Evolutionary conservation across 1,140 invertebrate species (phyloP), one percentile per base, ranked within the genome.

Genomic region (Dreissena polymorpha): DNA sequence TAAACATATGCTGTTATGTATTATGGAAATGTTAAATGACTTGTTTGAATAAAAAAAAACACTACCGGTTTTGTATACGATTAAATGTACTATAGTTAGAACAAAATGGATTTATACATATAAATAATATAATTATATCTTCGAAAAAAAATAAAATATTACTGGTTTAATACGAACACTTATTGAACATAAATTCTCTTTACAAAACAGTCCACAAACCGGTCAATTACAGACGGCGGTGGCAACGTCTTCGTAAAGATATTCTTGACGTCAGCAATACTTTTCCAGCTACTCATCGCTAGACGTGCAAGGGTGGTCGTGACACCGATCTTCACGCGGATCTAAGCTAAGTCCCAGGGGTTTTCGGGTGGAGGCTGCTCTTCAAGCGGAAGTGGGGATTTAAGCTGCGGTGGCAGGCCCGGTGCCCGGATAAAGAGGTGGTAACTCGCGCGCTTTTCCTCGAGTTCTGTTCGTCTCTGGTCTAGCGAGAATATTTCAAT

Each of bases 321-420:
- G 21, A 82, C 12, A 8, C 29, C n/a, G n/a, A 73, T n/a, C 21
- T 55, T 55, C 8, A 50, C 69, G 14, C 49, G 57, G 39, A 18
- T 21, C 23, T 83, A 75, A 14, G 53, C 60, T 13, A 83, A 60
- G 23, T 83, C 67, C 64, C 65, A 75, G 12, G 12, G 53, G n/a
- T 71, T 12, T 12, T 78, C 74, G 3, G 21, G 21, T 1, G 75
- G 70, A 23, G 25, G 72, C 0, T n/a, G 25, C 25, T 77, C 68
- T n/a, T 77, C 68, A 5, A 21, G 6, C 29, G 70, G 75, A n/a
- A 78, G 60, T 18, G 16, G 27, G 10, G 16, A 25, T 50, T 78
- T 89, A 81, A 94, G 92, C 91, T 94, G 93, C 16, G 89, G 88
- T 2, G 93, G 93, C 3, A 92, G 88, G 13, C 88, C 89, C 13